Base-by-base conservation (phyloP, 2,888 invertebrate species). In the Aquatica leii region DNA sequence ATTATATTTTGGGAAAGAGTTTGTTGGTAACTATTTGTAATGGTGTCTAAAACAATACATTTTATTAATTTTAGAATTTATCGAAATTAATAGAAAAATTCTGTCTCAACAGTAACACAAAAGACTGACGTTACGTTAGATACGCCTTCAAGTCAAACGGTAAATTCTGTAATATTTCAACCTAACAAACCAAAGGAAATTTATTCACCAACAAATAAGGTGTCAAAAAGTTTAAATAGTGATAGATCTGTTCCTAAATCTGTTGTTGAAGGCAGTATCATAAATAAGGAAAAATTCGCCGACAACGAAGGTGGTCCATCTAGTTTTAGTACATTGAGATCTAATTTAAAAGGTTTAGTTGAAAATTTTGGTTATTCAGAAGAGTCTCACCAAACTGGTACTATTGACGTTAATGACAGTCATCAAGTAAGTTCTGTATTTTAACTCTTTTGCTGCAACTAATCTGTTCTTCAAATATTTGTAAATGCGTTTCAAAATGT, bases 1-100 rank as follows among this genome's bases (percentile, higher is more conserved):
- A 69, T 73, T 82, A 50, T 82, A 84, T 72, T 85, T 84, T 75
- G 85, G 84, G 37, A 82, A 80, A 72, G 81, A 84, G 68, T 83
- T 83, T 72, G 73, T 84, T 66, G 82, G 82, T 83, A 75, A 73
- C 69, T 34, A n/a, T n/a, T n/a, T n/a, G n/a, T n/a, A n/a, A n/a
- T n/a, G n/a, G n/a, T n/a, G n/a, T n/a, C n/a, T n/a, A n/a, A n/a
- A n/a, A n/a, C n/a, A n/a, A n/a, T n/a, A n/a, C n/a, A n/a, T n/a
- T n/a, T n/a, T 50, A 17, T 35, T 43, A 21, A 20, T 59, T 64
- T 59, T 40, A 63, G 65, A 60, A 37, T 59, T 60, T 60, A 43
- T 61, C 18, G 34, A 37, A 58, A 63, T 43, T 31, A 65, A 67
- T 52, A 51, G 31, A 35, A 55, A 55, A 40, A 18, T 11, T 31